phyloP scores from a whole-genome alignment of 2,888 invertebrate species.

The Dioctria rufipes region DNA sequence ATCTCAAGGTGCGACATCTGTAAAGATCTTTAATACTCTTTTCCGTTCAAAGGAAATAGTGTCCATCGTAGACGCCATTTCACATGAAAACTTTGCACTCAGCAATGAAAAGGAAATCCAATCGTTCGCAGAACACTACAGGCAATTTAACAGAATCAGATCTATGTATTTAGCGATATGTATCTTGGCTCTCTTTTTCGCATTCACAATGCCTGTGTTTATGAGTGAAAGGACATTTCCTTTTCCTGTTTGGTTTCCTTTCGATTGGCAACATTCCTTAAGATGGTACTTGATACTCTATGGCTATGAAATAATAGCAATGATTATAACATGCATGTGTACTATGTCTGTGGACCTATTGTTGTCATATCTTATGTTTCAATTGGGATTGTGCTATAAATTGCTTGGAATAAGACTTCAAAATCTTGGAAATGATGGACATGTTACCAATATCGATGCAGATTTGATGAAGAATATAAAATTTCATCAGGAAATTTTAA shows the following conservation, averaged over 20 bases:
- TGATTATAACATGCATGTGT: conserved; percentile 61
- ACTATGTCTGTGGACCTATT: conserved; percentile 64
- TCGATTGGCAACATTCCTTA: conserved; percentile 63
- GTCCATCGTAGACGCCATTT: conserved; percentile 60
- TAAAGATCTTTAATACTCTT: conserved; percentile 66
- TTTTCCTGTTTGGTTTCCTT: conserved; percentile 65
- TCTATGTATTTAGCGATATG: conserved; percentile 10
- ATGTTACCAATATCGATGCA: neutral
- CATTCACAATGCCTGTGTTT: conserved; percentile 12
- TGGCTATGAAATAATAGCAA: conserved; percentile 63
- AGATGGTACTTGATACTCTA: conserved; percentile 63
- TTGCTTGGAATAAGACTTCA: conserved; percentile 63
- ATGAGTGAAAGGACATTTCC: conserved; percentile 61
- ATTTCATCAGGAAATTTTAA: conserved; percentile 16
- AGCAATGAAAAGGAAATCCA: conserved; percentile 56
- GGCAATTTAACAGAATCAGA: conserved; percentile 18
- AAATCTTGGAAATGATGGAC: neutral
- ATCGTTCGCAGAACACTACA: neutral
- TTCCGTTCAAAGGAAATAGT: conserved; percentile 58
- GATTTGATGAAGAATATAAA: conserved; percentile 28
- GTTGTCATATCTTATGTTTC: conserved; percentile 65
- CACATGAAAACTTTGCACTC: conserved; percentile 51
- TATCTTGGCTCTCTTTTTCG: neutral
- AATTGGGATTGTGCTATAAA: conserved; percentile 63
- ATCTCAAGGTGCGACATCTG: conserved; percentile 62